A percentile compares a stretch with the other conserved stretches of the same genome.
Conservation (phyloP, 1,140 invertebrate species). For the Holcopasites calliopsidis region DNA sequence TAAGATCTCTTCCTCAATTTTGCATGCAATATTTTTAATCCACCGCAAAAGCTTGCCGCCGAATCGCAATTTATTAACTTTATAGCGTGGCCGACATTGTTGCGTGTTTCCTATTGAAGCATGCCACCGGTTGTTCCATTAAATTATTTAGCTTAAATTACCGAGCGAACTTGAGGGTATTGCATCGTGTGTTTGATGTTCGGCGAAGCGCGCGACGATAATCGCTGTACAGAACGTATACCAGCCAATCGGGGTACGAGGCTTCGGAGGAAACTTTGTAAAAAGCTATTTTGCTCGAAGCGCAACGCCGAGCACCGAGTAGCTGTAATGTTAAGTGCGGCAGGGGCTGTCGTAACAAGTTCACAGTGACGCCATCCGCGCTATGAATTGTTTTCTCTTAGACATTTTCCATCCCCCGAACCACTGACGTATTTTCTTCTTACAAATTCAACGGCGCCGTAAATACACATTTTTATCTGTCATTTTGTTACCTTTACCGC, state of each 20-base stretch:
- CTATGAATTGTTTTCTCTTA: not conserved
- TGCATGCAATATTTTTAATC: too few relatives aligned
- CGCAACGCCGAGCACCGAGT: constrained; percentile 43
- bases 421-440: too few relatives aligned
- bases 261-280: constrained; percentile 33
- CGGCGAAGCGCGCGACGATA: constrained; percentile 13
- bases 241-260: not conserved
- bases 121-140: too few relatives aligned
- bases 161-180: not conserved
- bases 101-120: too few relatives aligned
- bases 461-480: too few relatives aligned
- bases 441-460: too few relatives aligned
- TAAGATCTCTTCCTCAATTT: not conserved
- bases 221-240: constrained; percentile 27
- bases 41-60: too few relatives aligned
- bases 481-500: too few relatives aligned
- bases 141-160: constrained; percentile 27
- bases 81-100: too few relatives aligned
- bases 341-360: constrained; percentile 29
- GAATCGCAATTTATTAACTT: not conserved
- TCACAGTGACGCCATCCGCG: not conserved
- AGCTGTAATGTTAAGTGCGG: constrained; percentile 54
- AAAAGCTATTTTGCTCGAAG: constrained; percentile 53
- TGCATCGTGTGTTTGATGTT: not conserved
- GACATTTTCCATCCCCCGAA: not conserved